Base-by-base conservation (phyloP, 1,140 invertebrate genomes). In the Dinoponera quadriceps region DNA sequence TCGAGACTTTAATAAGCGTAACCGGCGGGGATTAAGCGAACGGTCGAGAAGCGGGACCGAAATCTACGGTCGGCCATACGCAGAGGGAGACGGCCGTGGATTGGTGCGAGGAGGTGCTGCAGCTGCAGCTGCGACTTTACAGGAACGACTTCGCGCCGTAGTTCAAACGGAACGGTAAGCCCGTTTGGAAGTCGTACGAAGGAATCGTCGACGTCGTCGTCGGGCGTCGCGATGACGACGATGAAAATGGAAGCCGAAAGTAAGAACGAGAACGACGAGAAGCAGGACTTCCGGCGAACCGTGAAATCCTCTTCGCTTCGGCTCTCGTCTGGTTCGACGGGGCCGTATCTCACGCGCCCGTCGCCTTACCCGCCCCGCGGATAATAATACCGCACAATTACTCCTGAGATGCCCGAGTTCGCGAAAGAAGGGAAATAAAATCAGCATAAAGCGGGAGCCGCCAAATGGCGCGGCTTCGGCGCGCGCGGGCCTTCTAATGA, bases 401-500 rank as follows among this genome's bases (percentile, higher is more conserved):
- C 90, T 33, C 75, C 86, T n/a, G 54, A 88, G 90, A 91, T 84
- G 65, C 88, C 86, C 85, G 85, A 92, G 91, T 92, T 92, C 78
- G 84, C 86, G 88, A 92, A 92, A 92, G 91, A 92, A 91, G 85
- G 85, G 91, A 91, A 92, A 92, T 92, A 92, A 92, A 92, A 92
- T 92, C 91, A 92, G 91, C 91, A 92, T 92, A 92, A 92, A 91
- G 88, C 78, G 89, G 89, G 90, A 89, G 88, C 92, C 89, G 92
- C 93, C 94, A 93, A 94, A 94, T 94, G 94, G 94, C 91, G 93
- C 92, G 75, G 48, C 62, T 48, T 77, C 74, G 20, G 65, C 33
- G 13, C 85, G 90, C 38, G 90, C 92, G 92, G 93, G 93, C 91
- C 93, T 93, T 89, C 38, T 94, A 93, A 94, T 94, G 93, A 94